These are phyloP conservation scores for Chionodraco myersi DNA, from an alignment of 2,113 vertebrate species.

Conservation along the genomic window DNA sequence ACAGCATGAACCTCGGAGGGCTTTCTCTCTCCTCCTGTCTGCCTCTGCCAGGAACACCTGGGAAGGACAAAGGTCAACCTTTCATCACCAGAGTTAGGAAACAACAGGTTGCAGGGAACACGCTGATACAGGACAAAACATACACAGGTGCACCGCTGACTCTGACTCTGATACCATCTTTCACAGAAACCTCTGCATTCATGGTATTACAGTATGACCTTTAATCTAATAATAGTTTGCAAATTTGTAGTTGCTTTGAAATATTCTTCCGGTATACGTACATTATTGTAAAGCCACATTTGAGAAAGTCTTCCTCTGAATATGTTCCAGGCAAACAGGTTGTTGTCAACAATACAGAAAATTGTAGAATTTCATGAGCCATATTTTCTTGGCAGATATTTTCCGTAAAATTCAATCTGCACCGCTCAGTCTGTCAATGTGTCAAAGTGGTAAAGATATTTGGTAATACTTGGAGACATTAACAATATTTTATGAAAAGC, in stretches of 20 bases:
- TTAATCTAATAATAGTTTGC: conserved; percentile 8
- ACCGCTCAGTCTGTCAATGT: not conserved
- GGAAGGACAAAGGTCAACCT: conserved; percentile 55
- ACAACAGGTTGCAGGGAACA: conserved; percentile 63
- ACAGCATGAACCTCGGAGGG: conserved; percentile 10
- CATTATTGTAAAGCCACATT: not conserved
- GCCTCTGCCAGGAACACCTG: conserved; percentile 58
- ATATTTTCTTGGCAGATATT: not conserved
- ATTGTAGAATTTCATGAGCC: not conserved
- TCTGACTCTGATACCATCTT: conserved; percentile 8
- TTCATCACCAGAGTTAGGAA: conserved; percentile 75
- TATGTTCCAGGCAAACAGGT: not conserved
- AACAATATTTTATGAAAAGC: not conserved
- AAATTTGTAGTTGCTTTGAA: not conserved
- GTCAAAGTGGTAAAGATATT: not conserved
- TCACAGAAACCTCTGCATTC: conserved; percentile 2
- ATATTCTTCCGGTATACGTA: not conserved
- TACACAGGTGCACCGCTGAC: conserved; percentile 69
- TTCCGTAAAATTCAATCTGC: not conserved
- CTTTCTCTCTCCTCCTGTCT: not conserved
- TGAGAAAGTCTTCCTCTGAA: not conserved
- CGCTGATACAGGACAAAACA: conserved; percentile 60
- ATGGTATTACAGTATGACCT: not conserved
- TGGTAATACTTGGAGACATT: not conserved
- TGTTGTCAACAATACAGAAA: not conserved